Percentiles rank a stretch among this genome's conserved stretches.
phyloP scores from a whole-genome alignment of 1,140 invertebrate genomes.

The Aethina tumida region DNA sequence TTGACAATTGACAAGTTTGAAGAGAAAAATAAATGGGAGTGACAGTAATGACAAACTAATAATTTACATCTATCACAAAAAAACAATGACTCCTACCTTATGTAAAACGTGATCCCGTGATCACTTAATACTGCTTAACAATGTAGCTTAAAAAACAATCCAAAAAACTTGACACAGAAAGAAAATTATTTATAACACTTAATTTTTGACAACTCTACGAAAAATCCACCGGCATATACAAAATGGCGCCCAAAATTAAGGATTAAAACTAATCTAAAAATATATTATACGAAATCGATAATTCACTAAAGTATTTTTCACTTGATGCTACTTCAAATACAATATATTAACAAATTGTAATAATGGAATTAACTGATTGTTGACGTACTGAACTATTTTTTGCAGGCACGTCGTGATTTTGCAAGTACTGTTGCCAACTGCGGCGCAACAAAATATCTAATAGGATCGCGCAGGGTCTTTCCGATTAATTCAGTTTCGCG shows the following conservation, averaged over 20 bases:
- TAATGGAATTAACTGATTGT: conserved; percentile 28
- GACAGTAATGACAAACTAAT: conserved; percentile 23
- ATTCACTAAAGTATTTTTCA: conserved; percentile 8
- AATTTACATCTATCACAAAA: conserved; percentile 9
- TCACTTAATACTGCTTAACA: conserved; percentile 1
- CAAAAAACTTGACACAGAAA: conserved; percentile 4
- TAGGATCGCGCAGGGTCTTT: no score
- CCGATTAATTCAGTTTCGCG: no score
- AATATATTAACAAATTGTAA: conserved; percentile 12
- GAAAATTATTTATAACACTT: conserved; percentile 11
- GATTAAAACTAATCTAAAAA: conserved; percentile 27
- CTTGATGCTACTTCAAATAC: conserved; percentile 9
- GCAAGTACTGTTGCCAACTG: conserved; percentile 26
- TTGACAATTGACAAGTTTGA: conserved; percentile 27
- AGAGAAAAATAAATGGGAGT: conserved; percentile 32
- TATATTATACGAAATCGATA: conserved; percentile 13
- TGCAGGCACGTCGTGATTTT: conserved; percentile 34
- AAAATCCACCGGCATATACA: conserved; percentile 35
- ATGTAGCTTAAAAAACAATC: neutral
- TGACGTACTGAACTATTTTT: conserved; percentile 32
- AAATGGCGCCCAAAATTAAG: conserved; percentile 34
- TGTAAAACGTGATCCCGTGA: conserved; percentile 1
- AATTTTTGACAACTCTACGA: conserved; percentile 27
- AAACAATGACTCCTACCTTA: conserved; percentile 6
- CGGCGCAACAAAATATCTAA: no score